Evolutionary conservation across 1,140 invertebrate genomes (phyloP).

Genomic region (Drosophila nannoptera): DNA sequence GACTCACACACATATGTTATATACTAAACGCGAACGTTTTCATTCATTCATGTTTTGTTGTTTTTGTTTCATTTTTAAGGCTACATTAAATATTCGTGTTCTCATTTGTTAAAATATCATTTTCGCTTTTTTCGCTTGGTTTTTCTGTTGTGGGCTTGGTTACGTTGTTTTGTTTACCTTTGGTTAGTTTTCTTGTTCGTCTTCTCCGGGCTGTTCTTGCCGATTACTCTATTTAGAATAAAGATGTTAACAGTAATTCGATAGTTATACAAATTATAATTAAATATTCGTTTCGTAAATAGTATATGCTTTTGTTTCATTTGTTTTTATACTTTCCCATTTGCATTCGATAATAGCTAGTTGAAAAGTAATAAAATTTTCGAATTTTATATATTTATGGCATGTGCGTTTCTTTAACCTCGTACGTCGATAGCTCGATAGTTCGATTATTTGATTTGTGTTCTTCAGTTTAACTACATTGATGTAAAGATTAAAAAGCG

Average conservation of each 20-base stretch:
- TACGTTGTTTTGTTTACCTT: constrained; percentile 33
- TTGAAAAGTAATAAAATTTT: constrained; percentile 23
- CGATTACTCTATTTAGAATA: constrained; percentile 1
- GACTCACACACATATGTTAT: constrained; percentile 6
- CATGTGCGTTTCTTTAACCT: constrained; percentile 16
- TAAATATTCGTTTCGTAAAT: constrained; percentile 24
- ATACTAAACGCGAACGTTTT: not conserved
- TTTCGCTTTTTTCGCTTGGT: not conserved
- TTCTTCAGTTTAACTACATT: not conserved
- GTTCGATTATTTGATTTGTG: constrained; percentile 1
- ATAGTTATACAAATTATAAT: constrained; percentile 42
- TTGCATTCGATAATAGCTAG: constrained; percentile 21
- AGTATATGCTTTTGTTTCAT: constrained; percentile 16
- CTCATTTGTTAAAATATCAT: not conserved
- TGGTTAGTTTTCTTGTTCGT: constrained; percentile 20
- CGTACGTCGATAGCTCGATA: constrained; percentile 7
- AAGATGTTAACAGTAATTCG: constrained; percentile 25
- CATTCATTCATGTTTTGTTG: too few species aligned
- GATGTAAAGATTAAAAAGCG: not conserved
- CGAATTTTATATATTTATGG: constrained; percentile 16
- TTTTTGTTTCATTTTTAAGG: constrained; percentile 33
- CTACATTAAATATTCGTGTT: constrained; percentile 46
- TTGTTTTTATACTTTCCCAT: constrained; percentile 1
- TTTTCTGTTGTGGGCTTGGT: constrained; percentile 53
- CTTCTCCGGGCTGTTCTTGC: not conserved